Conservation (phyloP, 1,140 invertebrate species). For the Triops cancriformis region DNA sequence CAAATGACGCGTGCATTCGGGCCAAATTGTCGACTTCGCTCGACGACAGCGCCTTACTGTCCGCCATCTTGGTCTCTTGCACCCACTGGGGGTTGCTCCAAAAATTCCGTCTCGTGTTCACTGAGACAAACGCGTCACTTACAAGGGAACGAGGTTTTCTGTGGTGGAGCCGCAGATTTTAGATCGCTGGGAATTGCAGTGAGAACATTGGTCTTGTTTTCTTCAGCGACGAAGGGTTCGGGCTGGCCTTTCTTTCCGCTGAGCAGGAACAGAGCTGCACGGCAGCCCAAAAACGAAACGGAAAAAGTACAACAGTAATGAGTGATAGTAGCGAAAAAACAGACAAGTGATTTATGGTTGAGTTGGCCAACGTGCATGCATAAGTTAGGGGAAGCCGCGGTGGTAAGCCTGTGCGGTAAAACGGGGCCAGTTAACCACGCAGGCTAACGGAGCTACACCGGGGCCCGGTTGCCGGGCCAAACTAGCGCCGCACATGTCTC, state of each 20-base stretch:
- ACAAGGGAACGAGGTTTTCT: not conserved
- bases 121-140: not conserved
- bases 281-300: conserved; percentile 22
- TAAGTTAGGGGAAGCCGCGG: not conserved
- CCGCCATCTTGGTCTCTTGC: not conserved
- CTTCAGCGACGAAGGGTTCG: too few relatives aligned
- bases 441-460: not conserved
- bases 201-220: too few relatives aligned
- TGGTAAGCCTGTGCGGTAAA: not conserved
- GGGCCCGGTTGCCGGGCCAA: not conserved
- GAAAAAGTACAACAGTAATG: conserved; percentile 11
- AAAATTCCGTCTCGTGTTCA: not conserved
- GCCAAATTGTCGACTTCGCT: not conserved
- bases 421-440: not conserved
- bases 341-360: not conserved
- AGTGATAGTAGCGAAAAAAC: not conserved
- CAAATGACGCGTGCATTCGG: not conserved
- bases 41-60: not conserved
- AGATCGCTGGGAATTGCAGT: too few relatives aligned
- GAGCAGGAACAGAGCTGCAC: not conserved
- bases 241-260: too few relatives aligned
- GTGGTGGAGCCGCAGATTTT: too few relatives aligned
- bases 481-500: too few relatives aligned
- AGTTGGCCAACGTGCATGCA: not conserved
- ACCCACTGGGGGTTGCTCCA: too few relatives aligned